These are phyloP conservation scores for Prietella phreatophila DNA, from an alignment of 2,113 vertebrate genomes.

Conservation along the genomic window DNA sequence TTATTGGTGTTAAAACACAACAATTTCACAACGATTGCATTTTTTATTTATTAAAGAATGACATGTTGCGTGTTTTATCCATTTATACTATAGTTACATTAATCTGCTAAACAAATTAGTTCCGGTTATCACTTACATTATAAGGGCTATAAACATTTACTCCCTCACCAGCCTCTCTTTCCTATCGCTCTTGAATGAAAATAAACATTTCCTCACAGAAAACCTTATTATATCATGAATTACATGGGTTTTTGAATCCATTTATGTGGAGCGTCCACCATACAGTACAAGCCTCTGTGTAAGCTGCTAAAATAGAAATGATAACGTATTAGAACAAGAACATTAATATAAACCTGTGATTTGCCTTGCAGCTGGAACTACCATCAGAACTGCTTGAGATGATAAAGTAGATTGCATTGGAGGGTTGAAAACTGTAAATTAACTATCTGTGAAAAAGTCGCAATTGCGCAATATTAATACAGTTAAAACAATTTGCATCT, in stretches of 20 bases:
- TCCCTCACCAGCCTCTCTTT: background rate
- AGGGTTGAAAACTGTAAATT: background rate
- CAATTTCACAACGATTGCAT: background rate
- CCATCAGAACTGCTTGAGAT: no score
- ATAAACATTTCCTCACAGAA: background rate
- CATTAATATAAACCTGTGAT: background rate
- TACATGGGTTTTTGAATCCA: no score
- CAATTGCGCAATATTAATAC: background rate
- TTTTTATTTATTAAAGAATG: background rate
- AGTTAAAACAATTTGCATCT: background rate
- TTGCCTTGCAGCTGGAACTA: no score
- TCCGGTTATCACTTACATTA: background rate
- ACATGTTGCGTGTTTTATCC: background rate
- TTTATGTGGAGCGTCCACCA: background rate
- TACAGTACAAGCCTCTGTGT: background rate
- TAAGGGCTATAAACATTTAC: background rate
- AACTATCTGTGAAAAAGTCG: background rate
- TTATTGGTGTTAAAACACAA: background rate
- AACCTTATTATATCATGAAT: background rate
- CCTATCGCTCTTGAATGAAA: background rate
- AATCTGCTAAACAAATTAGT: background rate
- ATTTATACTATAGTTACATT: background rate
- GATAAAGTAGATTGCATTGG: no score
- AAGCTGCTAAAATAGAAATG: no score
- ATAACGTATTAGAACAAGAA: background rate